Conservation (phyloP, 2,113 vertebrate species). For the Nanger granti region DNA sequence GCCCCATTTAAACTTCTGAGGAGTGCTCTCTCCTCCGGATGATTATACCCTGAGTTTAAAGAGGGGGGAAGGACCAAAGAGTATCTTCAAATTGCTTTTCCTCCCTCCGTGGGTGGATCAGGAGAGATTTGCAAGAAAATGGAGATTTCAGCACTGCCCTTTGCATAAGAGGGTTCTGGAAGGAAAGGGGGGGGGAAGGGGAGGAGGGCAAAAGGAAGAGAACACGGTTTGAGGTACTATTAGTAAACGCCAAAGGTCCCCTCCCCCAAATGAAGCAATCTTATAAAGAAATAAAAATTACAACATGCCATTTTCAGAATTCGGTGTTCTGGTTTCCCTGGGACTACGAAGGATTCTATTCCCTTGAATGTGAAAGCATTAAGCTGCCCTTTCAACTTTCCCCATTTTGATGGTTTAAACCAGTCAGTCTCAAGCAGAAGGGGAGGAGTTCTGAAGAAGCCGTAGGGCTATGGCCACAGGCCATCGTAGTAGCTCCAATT, state of each 20-base stretch:
- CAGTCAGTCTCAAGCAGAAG: background rate
- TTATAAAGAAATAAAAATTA: slow-evolving; percentile 31
- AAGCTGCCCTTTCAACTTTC: background rate
- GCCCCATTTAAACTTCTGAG: slow-evolving; percentile 55
- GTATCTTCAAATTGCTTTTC: slow-evolving; percentile 40
- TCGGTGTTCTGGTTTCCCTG: background rate
- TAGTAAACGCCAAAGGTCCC: slow-evolving; percentile 4
- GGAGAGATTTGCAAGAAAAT: slow-evolving; percentile 60
- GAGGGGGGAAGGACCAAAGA: background rate
- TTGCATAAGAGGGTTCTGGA: slow-evolving; percentile 55
- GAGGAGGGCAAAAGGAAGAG: background rate
- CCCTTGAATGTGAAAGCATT: background rate
- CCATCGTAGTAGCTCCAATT: background rate
- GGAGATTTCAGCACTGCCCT: slow-evolving; percentile 57
- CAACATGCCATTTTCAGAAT: slow-evolving; percentile 6
- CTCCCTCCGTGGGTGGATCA: slow-evolving; percentile 49
- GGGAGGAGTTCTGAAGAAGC: background rate
- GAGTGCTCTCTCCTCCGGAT: background rate
- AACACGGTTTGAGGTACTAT: background rate
- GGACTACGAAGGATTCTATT: background rate
- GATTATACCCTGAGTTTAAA: slow-evolving; percentile 47
- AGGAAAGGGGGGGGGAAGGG: background rate
- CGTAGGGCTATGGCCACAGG: background rate
- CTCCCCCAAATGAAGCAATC: slow-evolving; percentile 51
- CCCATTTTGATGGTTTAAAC: background rate